These are phyloP conservation scores for Oxyura jamaicensis DNA, from an alignment of 2,113 vertebrate genomes.

Conservation along the genomic window DNA sequence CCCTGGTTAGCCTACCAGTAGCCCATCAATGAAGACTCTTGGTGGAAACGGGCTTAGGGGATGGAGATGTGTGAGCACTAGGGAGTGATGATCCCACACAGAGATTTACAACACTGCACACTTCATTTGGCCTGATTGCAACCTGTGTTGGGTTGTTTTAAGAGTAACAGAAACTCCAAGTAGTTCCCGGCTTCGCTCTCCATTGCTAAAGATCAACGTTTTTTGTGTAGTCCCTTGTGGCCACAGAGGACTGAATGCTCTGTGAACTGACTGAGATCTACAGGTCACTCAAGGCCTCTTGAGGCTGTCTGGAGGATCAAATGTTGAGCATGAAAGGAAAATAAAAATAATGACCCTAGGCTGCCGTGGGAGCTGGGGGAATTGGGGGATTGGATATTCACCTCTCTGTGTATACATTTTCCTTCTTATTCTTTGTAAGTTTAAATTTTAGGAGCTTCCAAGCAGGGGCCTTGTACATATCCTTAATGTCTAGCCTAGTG, in stretches of 20 bases:
- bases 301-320: background rate
- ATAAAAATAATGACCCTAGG: background rate
- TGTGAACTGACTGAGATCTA: rapidly evolving
- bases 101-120: background rate
- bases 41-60: rapidly evolving
- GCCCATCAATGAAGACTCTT: background rate
- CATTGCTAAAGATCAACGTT: background rate
- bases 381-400: background rate
- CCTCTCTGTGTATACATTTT: background rate
- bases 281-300: background rate
- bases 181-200: background rate
- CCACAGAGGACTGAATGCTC: background rate
- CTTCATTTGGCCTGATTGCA: background rate
- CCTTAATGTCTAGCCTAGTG: background rate
- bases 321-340: background rate
- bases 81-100: background rate
- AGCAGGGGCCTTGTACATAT: background rate
- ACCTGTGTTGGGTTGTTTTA: background rate
- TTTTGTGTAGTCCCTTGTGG: background rate
- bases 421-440: background rate
- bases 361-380: background rate
- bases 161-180: background rate
- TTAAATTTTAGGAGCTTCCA: background rate
- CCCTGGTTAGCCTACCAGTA: background rate
- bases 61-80: rapidly evolving